Conservation (phyloP, 2,113 vertebrate species). For the Elgaria multicarinata region DNA sequence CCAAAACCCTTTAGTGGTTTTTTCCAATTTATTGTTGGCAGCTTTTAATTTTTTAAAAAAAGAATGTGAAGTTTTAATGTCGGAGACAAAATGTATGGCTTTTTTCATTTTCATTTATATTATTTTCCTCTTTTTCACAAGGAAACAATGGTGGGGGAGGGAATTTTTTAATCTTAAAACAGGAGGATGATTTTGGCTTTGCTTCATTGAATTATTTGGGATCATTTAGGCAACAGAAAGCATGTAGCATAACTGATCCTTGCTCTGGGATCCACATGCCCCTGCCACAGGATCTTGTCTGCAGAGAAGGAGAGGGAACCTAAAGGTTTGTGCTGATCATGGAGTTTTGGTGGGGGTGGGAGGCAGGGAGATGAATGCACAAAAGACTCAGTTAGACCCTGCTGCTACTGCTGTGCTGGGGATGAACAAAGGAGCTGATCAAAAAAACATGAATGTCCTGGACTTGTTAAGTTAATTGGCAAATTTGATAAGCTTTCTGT, state of each 20-base stretch:
- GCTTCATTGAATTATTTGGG: no score
- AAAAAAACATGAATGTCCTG: neutral
- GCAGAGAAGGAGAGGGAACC: neutral
- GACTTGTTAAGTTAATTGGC: neutral
- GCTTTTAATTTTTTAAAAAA: neutral
- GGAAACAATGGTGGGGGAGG: neutral
- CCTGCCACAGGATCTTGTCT: neutral
- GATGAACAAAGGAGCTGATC: slow-evolving; percentile 30
- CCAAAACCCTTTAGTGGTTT: neutral
- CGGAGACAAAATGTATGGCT: neutral
- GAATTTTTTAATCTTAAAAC: neutral
- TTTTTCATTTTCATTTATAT: neutral
- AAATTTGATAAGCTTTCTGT: neutral
- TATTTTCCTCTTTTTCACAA: neutral
- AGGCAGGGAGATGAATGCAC: neutral
- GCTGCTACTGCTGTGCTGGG: neutral
- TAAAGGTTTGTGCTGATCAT: neutral
- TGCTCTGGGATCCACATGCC: neutral
- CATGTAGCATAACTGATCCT: neutral
- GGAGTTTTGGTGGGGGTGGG: neutral
- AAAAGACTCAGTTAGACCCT: neutral
- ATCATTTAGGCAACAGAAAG: neutral
- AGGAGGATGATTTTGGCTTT: neutral
- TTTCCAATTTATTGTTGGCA: neutral
- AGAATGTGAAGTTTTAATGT: neutral